Conservation (phyloP, 2,113 vertebrate species). For the Charadrius vociferus region DNA sequence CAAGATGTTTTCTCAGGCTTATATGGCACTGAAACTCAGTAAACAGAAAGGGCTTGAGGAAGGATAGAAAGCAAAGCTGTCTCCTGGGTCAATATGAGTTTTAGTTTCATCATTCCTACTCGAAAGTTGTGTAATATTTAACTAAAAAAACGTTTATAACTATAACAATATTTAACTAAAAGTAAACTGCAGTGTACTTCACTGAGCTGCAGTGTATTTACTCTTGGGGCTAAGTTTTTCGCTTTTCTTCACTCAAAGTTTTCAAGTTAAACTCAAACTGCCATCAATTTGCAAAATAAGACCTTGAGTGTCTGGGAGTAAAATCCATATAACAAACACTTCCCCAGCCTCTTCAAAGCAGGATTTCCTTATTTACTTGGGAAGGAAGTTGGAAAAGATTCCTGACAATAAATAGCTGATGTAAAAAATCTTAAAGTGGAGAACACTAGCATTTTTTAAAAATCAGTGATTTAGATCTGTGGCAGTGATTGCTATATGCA, state of each 20-base stretch:
- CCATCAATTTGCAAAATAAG: background rate
- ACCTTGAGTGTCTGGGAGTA: background rate
- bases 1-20: background rate
- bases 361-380: conserved; percentile 64
- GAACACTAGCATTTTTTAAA: background rate
- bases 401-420: background rate
- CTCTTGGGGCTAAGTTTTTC: background rate
- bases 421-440: background rate
- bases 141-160: conserved; percentile 21
- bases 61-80: background rate
- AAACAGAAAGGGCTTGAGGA: background rate
- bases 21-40: background rate
- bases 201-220: background rate
- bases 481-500: background rate
- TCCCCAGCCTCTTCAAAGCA: conserved; percentile 2
- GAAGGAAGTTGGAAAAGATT: background rate
- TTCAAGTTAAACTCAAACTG: background rate
- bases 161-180: conserved; percentile 43
- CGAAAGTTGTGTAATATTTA: conserved; percentile 43
- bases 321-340: background rate
- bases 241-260: background rate
- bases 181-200: background rate
- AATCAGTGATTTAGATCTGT: background rate
- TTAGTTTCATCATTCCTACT: conserved; percentile 16
- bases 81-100: background rate